Percentiles rank a stretch among this genome's conserved stretches.
Evolutionary conservation across 1,140 invertebrate species (phyloP).

Genomic region (Maconellicoccus hirsutus): DNA sequence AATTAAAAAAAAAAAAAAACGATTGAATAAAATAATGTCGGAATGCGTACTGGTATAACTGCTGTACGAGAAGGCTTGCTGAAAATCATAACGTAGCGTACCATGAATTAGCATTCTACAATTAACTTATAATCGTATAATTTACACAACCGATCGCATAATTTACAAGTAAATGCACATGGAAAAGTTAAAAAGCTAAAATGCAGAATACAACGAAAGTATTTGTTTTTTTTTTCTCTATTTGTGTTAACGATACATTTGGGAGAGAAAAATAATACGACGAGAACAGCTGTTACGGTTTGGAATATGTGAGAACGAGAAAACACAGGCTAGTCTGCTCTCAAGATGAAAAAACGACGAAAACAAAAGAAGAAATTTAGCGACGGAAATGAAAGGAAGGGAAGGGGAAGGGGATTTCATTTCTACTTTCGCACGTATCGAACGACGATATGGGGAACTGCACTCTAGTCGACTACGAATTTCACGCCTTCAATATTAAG

Average conservation of each 20-base stretch:
- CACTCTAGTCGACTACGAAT: too few species aligned
- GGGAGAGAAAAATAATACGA: neutral
- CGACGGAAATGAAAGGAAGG: too few species aligned
- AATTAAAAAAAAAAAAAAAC: constrained; percentile 6
- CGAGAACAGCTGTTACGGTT: too few species aligned
- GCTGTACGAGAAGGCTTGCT: neutral
- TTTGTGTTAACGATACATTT: neutral
- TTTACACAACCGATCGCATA: constrained; percentile 13
- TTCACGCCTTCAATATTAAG: too few species aligned
- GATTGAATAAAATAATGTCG: constrained; percentile 1
- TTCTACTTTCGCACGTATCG: too few species aligned
- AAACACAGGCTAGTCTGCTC: too few species aligned
- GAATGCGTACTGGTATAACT: constrained; percentile 16
- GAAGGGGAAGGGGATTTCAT: too few species aligned
- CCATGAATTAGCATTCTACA: neutral
- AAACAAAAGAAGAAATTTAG: too few species aligned
- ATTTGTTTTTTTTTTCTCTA: neutral
- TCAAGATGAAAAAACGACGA: too few species aligned
- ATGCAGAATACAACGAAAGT: neutral
- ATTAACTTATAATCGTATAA: neutral
- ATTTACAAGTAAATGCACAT: constrained; percentile 12
- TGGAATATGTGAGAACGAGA: too few species aligned
- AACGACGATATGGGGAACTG: too few species aligned
- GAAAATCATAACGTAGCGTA: neutral
- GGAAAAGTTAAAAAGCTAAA: neutral